These are phyloP conservation scores for Craseonycteris thonglongyai DNA, from an alignment of 2,113 vertebrate genomes.

Conservation along the genomic window DNA sequence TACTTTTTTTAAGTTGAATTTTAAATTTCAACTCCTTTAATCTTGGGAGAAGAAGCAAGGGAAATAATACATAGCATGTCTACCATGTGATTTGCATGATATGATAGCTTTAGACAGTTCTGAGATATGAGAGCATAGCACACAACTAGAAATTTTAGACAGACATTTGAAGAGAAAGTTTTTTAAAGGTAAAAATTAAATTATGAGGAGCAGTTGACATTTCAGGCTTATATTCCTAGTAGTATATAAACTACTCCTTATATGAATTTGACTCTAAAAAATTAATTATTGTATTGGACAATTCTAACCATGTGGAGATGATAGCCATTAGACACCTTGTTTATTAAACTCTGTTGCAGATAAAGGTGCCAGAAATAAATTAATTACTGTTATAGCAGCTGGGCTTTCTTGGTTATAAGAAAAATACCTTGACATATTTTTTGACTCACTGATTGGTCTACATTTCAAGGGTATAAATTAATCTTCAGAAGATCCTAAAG, in stretches of 20 bases:
- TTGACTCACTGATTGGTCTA: constrained; percentile 81
- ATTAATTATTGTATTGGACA: constrained; percentile 15
- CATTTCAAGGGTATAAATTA: constrained; percentile 83
- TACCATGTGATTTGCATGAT: not conserved
- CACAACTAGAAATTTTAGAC: not conserved
- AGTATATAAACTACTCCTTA: not conserved
- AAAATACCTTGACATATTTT: constrained; percentile 82
- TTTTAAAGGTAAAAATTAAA: constrained; percentile 1
- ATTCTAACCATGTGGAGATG: constrained; percentile 51
- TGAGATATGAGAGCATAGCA: not conserved
- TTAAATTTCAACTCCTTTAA: not conserved
- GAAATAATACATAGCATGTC: not conserved
- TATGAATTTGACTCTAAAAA: not conserved
- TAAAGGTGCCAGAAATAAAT: constrained; percentile 79
- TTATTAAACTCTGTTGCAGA: constrained; percentile 75
- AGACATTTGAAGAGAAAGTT: not conserved
- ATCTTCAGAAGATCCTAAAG: constrained; percentile 79
- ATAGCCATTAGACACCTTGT: constrained; percentile 64
- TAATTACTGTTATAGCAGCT: constrained; percentile 70
- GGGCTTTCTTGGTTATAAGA: constrained; percentile 77
- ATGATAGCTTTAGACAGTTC: not conserved
- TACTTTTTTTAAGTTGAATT: not conserved
- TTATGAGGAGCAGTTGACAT: not conserved
- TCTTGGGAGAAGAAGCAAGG: not conserved
- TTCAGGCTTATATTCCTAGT: not conserved